Base-by-base conservation (phyloP, 1,140 invertebrate species). In the Calliphora vicina region DNA sequence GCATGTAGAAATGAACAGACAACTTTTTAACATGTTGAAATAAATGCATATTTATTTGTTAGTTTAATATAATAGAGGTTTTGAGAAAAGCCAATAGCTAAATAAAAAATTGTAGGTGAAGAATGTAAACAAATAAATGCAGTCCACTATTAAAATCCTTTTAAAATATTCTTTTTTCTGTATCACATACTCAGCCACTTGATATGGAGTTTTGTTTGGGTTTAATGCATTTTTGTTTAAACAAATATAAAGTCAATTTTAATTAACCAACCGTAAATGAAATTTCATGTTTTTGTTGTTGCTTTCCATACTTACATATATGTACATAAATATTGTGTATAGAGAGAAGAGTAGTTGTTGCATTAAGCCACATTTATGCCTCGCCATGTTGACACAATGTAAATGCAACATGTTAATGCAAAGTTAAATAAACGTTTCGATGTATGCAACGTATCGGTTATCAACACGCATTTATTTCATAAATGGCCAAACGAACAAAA, bases 181-280 rank as follows among this genome's bases (percentile, higher is more conserved):
- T 43, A 43, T 6, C 5, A 12, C 5, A 5, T 12, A 43, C 42
- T 6, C 2, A 0, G 13, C 45, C 17, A 13, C n/a, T n/a, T n/a
- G n/a, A 50, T 50, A 17, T 50, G 4, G 17, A 50, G 12, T 50
- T n/a, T 13, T 12, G 12, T 50, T n/a, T 50, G 17, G 8, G 10
- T 67, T 67, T 67, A 67, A 67, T 67, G 61, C 61, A 67, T 67
- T 67, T 67, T 67, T 25, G 61, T 23, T 67, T 23, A 78, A 43
- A 43, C 35, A 78, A 78, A 78, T 78, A 78, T 43, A 78, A 78
- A 78, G 74, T 78, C 74, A 78, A 78, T 78, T 78, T 78, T 78
- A 78, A 78, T 78, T 78, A 78, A 78, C 74, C 74, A 78, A 78
- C 35, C 74, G 74, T 78, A 78, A 78, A 78, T 78, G 74, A n/a